Evolutionary conservation across 2,888 invertebrate genomes (phyloP), one percentile per base, ranked within the genome.

Genomic region (Cyclophora punctaria): DNA sequence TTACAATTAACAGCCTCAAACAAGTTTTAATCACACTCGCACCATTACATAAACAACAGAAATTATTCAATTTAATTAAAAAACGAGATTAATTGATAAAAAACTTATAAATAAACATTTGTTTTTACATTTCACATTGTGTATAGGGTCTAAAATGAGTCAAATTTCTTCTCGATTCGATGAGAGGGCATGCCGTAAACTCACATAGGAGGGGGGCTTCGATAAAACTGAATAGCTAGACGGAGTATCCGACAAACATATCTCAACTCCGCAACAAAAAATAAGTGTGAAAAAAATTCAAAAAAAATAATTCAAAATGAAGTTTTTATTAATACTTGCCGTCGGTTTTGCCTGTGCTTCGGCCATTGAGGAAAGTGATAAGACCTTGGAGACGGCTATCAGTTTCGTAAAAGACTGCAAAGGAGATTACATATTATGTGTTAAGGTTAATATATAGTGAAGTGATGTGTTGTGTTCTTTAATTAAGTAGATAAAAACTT

Each of bases 341-440:
- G 67, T 82, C 56, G 79, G 85, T 35, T 82, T 83, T 62, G 83
- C 83, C 42, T 73, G 83, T 47, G 84, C 75, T 45, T 71, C 75
- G 3, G 84, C 85, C 1, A 20, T 20, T 37, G 83, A 89, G 44
- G 82, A 83, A 49, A 78, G 83, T 65, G 90, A 91, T 57, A 91
- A 89, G 42, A 83, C 86, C 44, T 76, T 93, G 71, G 91, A 91
- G 61, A 90, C 90, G 44, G 93, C 93, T 5, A 83, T 93, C 53
- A 90, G 89, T 71, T 92, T 94, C 76, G 86, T 94, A 57, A 91
- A 93, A 84, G 92, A 92, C 69, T 94, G 94, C 79, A 88, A 90
- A 64, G 92, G 90, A 67, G 92, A 93, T 64, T 89, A 94, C 78
- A 83, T 91, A 57, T 74, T 92, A 66, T 94, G 94, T 87, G 89